A percentile compares a stretch with the other conserved stretches of the same genome.
These are phyloP conservation scores for Turritopsis rubra DNA, from an alignment of 30 jellyfish, hydroid and myxozoan genomes.

Conservation along the genomic window DNA sequence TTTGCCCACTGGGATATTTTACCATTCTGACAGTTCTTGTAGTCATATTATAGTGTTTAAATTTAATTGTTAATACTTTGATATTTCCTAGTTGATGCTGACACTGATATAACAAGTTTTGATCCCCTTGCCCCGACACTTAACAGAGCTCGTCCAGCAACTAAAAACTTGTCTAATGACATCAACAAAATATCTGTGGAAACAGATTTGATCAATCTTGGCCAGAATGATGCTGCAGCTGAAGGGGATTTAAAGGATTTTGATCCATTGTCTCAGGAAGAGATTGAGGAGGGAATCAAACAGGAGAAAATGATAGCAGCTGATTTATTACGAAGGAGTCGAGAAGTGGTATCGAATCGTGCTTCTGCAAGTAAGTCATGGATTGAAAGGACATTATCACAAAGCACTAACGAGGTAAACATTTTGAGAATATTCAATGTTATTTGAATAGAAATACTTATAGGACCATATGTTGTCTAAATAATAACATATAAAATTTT, in stretches of 20 bases:
- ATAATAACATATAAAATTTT: too few species aligned
- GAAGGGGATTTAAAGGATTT: conserved; percentile 21
- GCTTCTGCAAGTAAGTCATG: conserved; percentile 41
- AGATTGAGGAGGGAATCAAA: conserved; percentile 18
- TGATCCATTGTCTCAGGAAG: conserved; percentile 28
- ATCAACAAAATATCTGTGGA: conserved; percentile 16
- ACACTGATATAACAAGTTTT: conserved; percentile 66
- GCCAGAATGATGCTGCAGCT: not conserved
- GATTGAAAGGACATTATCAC: conserved; percentile 31
- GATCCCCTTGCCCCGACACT: conserved; percentile 80
- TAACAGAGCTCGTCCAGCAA: conserved; percentile 9
- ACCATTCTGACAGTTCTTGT: too few species aligned
- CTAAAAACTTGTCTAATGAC: not conserved
- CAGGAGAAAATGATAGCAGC: conserved; percentile 23
- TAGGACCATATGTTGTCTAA: not conserved
- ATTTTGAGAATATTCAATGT: not conserved
- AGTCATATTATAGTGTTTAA: not conserved
- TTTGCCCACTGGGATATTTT: too few species aligned
- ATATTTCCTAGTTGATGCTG: conserved; percentile 69
- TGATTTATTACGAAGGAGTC: conserved; percentile 32
- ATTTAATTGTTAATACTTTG: not conserved
- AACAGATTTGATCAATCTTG: not conserved
- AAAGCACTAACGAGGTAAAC: not conserved
- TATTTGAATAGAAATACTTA: not conserved
- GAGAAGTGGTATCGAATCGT: conserved; percentile 36